A percentile compares a stretch with the other conserved stretches of the same genome.
phyloP scores from a whole-genome alignment of 2,797 vertebrate genomes.

The Acanthornis magna region DNA sequence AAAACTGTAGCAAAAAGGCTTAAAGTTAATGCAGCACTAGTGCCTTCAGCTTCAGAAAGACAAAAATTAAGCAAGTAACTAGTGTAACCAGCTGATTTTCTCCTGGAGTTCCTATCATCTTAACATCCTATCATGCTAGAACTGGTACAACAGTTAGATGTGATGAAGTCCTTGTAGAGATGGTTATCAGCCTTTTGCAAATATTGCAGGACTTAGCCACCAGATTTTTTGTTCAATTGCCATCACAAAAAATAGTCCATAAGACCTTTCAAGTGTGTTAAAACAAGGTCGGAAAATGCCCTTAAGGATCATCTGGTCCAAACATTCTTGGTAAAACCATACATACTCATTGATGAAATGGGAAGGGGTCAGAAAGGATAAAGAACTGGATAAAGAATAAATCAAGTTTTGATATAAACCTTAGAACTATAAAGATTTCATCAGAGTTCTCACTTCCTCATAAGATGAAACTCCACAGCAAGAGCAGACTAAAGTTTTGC shows the following conservation, averaged over 20 bases:
- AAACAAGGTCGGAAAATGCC: background rate
- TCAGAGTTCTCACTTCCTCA: background rate
- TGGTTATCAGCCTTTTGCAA: background rate
- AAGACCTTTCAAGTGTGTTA: background rate
- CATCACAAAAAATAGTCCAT: background rate
- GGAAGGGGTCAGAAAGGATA: fast-evolving
- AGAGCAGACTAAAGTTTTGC: background rate
- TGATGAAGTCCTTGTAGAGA: background rate
- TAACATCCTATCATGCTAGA: background rate
- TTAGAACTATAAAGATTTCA: background rate
- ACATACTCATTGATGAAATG: background rate
- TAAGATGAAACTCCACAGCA: background rate
- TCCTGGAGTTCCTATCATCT: background rate
- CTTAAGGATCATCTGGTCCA: background rate
- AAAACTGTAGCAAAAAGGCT: background rate
- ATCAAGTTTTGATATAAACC: background rate
- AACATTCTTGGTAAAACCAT: background rate
- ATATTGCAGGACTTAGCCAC: background rate
- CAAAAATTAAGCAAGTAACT: background rate
- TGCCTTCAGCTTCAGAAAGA: background rate
- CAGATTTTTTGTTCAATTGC: background rate
- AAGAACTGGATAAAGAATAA: background rate
- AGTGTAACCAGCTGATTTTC: background rate
- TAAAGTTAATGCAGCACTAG: background rate
- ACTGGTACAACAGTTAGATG: background rate